Evolutionary conservation across 2,113 vertebrate genomes (phyloP).

Genomic region (Passerina amoena): DNA sequence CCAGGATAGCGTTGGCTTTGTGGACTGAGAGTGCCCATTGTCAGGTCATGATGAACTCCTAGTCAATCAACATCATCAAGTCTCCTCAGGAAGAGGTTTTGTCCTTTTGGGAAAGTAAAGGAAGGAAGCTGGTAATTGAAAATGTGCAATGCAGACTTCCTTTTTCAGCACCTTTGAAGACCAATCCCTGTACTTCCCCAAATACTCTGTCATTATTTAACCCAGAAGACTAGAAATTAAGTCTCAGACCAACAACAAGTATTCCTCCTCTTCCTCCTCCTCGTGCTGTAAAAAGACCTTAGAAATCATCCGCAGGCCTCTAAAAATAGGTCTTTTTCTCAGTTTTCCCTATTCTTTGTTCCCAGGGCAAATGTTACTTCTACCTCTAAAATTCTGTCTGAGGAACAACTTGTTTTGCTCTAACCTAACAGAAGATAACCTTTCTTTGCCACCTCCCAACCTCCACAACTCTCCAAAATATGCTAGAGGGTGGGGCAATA

Average conservation of each 20-base stretch:
- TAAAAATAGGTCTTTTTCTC: neutral
- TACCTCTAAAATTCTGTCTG: neutral
- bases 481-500: neutral
- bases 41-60: fast-evolving
- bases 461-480: neutral
- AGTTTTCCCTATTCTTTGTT: neutral
- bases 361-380: neutral
- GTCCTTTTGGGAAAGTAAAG: neutral
- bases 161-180: neutral
- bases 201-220: neutral
- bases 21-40: fast-evolving
- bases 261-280: neutral
- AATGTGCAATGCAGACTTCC: neutral
- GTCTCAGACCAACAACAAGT: neutral
- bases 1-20: fast-evolving
- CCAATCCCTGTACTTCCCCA: neutral
- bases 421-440: neutral
- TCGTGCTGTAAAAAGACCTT: neutral
- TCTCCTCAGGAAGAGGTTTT: neutral
- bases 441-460: neutral
- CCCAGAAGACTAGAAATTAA: neutral
- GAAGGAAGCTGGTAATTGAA: neutral
- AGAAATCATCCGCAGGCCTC: neutral
- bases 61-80: neutral
- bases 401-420: neutral